Base-by-base conservation (phyloP, 2,797 vertebrate genomes). In the Zalophus californianus region DNA sequence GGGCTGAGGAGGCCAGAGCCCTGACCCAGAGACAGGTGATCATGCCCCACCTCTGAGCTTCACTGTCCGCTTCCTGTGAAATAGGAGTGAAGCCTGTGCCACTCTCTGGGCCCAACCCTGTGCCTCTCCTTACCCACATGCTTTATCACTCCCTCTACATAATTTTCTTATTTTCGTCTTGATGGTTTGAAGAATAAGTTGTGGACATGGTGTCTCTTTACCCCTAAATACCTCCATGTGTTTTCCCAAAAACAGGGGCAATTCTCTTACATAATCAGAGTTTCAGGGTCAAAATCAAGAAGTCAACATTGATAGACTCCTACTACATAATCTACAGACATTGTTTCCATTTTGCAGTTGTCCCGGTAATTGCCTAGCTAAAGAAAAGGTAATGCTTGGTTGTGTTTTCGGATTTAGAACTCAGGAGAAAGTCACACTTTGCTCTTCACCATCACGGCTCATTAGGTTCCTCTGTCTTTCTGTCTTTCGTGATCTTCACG, bases 401-500 rank as follows among this genome's bases (percentile, higher is more conserved):
- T 32, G 27, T 77, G 44, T 56, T 12, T 80, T 60, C 70, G 87
- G 48, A 27, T 12, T 75, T 90, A n/a, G 64, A 82, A 66, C 50
- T 29, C 27, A 91, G 1, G 20, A 23, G 29, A 82, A 52, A 29
- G n/a, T 87, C n/a, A 21, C 20, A 58, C 12, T 38, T 78, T 15
- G 48, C 54, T 90, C 83, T 75, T 64, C 41, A 41, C 0, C 48
- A 23, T 77, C 68, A 0, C 0, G 7, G 82, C 50, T 82, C 38
- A 29, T 88, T 27, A 91, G 48, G 64, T 54, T 75, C 82, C 23
- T 66, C 14, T 27, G 1, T 23, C 73, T 94, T 66, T 58, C 70
- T n/a, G 83, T 75, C 79, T 94, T 88, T 79, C n/a, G 6, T 25
- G 82, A 82, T 89, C 66, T 85, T 64, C 93, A 73, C 52, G 11